These are phyloP conservation scores for Pemphredon lugubris DNA, from an alignment of 2,888 invertebrate genomes.

Conservation along the genomic window DNA sequence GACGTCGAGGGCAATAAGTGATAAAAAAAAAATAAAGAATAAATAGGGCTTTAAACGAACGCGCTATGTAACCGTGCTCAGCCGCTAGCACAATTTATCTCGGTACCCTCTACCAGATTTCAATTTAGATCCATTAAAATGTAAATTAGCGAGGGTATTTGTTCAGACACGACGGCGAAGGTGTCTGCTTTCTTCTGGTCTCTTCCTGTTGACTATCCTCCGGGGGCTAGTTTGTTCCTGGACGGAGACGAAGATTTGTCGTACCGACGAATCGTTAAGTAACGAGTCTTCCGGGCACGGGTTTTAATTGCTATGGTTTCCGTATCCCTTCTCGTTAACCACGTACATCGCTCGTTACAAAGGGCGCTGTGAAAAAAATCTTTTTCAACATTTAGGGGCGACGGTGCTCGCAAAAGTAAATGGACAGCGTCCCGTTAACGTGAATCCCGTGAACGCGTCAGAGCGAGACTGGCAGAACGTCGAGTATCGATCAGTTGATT, in stretches of 20 bases:
- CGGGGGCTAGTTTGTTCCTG: slow-evolving; percentile 17
- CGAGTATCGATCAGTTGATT: too few relatives aligned
- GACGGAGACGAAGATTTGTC: slow-evolving; percentile 31
- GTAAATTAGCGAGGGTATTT: slow-evolving; percentile 69
- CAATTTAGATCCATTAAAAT: slow-evolving; percentile 76
- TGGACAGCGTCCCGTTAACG: too few relatives aligned
- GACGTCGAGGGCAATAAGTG: slow-evolving; percentile 37
- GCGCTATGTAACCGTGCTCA: slow-evolving; percentile 40
- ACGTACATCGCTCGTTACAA: too few relatives aligned
- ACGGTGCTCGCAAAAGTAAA: too few relatives aligned
- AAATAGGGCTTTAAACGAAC: slow-evolving; percentile 57
- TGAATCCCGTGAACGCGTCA: too few relatives aligned
- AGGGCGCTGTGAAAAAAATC: too few relatives aligned
- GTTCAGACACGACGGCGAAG: slow-evolving; percentile 46
- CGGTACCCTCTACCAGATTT: slow-evolving; percentile 63
- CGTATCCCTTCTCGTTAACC: slow-evolving; percentile 7
- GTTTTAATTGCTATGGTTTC: slow-evolving; percentile 25
- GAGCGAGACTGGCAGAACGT: too few relatives aligned
- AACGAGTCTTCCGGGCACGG: slow-evolving; percentile 15
- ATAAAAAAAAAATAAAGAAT: slow-evolving; percentile 51
- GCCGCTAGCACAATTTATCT: slow-evolving; percentile 59
- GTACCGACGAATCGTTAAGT: slow-evolving; percentile 26
- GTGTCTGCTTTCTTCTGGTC: slow-evolving; percentile 49
- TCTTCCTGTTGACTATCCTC: slow-evolving; percentile 32
- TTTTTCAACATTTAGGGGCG: too few relatives aligned